Conservation (phyloP, 2,113 vertebrate genomes). For the Phylloscopus whistleri region DNA sequence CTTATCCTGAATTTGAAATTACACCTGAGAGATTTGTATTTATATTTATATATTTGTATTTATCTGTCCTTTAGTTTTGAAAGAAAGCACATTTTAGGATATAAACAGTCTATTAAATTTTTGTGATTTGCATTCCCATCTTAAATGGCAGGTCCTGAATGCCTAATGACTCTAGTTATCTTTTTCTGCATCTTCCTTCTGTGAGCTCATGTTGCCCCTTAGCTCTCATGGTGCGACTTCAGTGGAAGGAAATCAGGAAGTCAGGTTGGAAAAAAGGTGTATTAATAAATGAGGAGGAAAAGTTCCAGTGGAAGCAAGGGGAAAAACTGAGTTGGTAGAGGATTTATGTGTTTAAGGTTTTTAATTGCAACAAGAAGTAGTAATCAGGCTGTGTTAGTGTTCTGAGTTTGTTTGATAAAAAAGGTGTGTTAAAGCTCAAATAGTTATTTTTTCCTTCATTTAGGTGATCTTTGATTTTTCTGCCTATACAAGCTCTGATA, state of each 20-base stretch:
- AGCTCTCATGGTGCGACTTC: neutral
- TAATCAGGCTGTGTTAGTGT: neutral
- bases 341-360: neutral
- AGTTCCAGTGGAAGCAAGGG: neutral
- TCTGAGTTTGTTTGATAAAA: neutral
- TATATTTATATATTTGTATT: neutral
- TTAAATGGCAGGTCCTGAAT: neutral
- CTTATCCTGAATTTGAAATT: neutral
- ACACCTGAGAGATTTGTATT: neutral
- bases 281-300: neutral
- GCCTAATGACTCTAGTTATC: neutral
- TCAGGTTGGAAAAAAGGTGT: neutral
- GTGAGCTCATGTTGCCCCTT: neutral
- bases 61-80: neutral
- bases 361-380: neutral
- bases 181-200: neutral
- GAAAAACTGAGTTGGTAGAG: neutral
- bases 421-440: neutral
- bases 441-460: neutral
- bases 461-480: neutral
- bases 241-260: neutral
- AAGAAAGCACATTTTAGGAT: neutral
- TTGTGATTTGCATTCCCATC: neutral
- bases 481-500: neutral
- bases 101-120: neutral